Percentiles rank a stretch among this genome's conserved stretches.
Evolutionary conservation across 2,113 vertebrate species (phyloP).

Genomic region (Grantiella picta): DNA sequence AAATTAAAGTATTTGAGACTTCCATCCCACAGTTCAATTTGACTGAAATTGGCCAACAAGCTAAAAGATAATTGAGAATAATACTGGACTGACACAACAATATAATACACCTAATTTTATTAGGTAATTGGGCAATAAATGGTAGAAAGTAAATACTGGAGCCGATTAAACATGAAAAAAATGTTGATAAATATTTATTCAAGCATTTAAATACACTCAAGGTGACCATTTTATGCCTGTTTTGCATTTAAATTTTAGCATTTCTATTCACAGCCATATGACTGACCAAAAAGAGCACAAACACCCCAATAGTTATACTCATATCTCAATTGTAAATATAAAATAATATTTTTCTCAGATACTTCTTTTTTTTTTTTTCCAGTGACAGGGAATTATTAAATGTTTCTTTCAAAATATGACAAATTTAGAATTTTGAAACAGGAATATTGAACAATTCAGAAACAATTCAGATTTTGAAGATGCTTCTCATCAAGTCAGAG

Average conservation of each 20-base stretch:
- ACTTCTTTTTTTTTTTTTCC: neutral
- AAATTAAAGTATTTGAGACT: neutral
- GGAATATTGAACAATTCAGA: neutral
- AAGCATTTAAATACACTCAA: neutral
- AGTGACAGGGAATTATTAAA: neutral
- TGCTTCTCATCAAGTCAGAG: neutral
- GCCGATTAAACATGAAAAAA: neutral
- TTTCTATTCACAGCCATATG: neutral
- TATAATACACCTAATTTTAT: neutral
- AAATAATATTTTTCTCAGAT: neutral
- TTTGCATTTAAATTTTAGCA: neutral
- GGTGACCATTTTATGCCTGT: neutral
- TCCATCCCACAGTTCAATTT: neutral
- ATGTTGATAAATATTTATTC: conserved; percentile 31
- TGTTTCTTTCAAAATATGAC: neutral
- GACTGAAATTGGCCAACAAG: neutral
- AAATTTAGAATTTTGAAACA: neutral
- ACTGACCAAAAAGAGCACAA: neutral
- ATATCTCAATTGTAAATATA: neutral
- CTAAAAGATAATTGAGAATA: neutral
- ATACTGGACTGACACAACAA: neutral
- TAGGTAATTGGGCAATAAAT: neutral
- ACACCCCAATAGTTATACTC: neutral
- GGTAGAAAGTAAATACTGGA: neutral
- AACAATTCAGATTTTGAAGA: neutral